Evolutionary conservation across 2,888 invertebrate species (phyloP).

Genomic region (Dryobota labecula): DNA sequence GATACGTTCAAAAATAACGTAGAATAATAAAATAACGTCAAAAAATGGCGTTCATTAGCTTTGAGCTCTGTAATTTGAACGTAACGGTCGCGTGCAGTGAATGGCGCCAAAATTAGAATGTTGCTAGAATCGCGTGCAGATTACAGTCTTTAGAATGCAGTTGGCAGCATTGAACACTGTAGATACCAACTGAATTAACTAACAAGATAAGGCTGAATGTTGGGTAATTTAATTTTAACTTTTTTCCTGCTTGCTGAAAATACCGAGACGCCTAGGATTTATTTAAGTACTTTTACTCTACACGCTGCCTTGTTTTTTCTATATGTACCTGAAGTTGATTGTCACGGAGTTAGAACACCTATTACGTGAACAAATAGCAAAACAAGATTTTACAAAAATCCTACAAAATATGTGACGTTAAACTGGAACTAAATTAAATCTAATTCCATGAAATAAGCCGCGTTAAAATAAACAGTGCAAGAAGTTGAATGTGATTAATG

Average conservation of each 20-base stretch:
- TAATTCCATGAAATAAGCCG: slow-evolving; percentile 29
- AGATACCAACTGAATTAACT: slow-evolving; percentile 63
- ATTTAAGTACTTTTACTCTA: slow-evolving; percentile 19
- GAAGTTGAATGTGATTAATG: slow-evolving; percentile 67
- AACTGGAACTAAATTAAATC: slow-evolving; percentile 4
- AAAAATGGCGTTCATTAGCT: slow-evolving; percentile 68
- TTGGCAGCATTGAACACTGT: slow-evolving; percentile 49
- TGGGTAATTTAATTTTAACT: slow-evolving; percentile 31
- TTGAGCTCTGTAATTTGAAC: slow-evolving; percentile 67
- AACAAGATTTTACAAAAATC: neutral
- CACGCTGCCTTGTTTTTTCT: neutral
- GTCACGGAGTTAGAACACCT: neutral
- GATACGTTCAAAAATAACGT: slow-evolving; percentile 58
- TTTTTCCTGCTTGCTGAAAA: slow-evolving; percentile 35
- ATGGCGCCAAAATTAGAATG: slow-evolving; percentile 68
- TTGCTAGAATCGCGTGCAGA: slow-evolving; percentile 70
- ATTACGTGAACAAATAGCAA: too few relatives aligned
- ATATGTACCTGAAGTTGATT: neutral
- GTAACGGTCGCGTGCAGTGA: slow-evolving; percentile 60
- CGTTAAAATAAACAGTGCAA: slow-evolving; percentile 52
- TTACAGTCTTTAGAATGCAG: slow-evolving; percentile 64
- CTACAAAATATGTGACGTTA: neutral
- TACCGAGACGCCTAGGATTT: slow-evolving; percentile 12
- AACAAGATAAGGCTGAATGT: slow-evolving; percentile 58
- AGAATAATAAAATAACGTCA: slow-evolving; percentile 58